Evolutionary conservation across 1,140 invertebrate genomes (phyloP).

Genomic region (Nasonia longicornis): DNA sequence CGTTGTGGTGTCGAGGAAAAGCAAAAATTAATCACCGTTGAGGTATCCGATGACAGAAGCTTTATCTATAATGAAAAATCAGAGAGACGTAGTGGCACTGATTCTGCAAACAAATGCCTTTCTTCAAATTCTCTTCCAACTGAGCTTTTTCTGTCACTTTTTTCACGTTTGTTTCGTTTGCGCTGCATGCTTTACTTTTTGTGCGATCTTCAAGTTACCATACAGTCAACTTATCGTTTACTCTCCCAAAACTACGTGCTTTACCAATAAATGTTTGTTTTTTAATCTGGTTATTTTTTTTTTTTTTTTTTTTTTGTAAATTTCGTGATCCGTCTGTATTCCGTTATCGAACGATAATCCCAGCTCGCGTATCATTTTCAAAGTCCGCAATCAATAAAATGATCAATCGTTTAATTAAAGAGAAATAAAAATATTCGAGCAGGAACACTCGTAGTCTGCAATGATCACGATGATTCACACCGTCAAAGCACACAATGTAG

Average conservation of each 20-base stretch:
- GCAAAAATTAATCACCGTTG: background rate
- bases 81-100: slow-evolving; percentile 12
- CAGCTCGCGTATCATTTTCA: background rate
- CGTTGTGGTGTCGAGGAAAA: background rate
- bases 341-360: background rate
- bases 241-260: slow-evolving; percentile 2
- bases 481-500: background rate
- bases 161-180: slow-evolving; percentile 24
- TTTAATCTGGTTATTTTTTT: slow-evolving; percentile 1
- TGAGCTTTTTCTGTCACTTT: slow-evolving; percentile 16
- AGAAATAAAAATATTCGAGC: too few relatives aligned
- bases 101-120: slow-evolving; percentile 38
- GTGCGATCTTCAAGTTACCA: slow-evolving; percentile 4
- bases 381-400: background rate
- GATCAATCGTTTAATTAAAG: background rate
- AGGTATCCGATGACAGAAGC: background rate
- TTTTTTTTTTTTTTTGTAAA: slow-evolving; percentile 9
- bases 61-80: slow-evolving; percentile 3
- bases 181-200: slow-evolving; percentile 35
- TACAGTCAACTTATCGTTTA: background rate
- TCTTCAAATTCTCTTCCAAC: slow-evolving; percentile 34
- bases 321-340: background rate
- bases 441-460: background rate
- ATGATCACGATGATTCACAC: background rate
- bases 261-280: slow-evolving; percentile 26